Evolutionary conservation across 2,113 vertebrate genomes (phyloP), one percentile per base, ranked within the genome.

Genomic region (Limanda limanda): DNA sequence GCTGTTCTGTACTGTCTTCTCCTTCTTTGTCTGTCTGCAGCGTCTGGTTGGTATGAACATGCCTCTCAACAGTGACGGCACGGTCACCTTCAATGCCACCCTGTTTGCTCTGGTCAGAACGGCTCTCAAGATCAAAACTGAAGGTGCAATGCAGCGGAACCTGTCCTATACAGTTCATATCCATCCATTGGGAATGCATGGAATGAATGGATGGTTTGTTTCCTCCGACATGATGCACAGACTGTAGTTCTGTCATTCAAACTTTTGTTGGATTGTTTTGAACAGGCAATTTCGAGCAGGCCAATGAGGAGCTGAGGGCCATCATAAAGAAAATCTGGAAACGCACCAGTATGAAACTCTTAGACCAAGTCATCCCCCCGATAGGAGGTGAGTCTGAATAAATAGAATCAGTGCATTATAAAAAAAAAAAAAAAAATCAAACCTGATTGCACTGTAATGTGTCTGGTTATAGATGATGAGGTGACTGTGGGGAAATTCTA

Each of bases 301-400:
- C 97, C 71, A 99, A 99, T 0, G 98, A 99, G 92, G 98, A 99
- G 88, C 93, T 99, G 76, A 93, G 98, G 91, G 88, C 96, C 66
- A 99, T 99, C 42, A 98, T 99, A 35, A 99, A 99, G 91, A 93
- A 96, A 74, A 99, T 99, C 90, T 99, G 98, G 98, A 99, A 99
- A 87, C 94, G 98, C 82, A 99, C 97, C 0, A 99, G 98, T 79
- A 99, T 99, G 98, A 99, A 99, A 83, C 95, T 99, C 1, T 83
- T 99, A 68, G 98, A 99, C 91, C 98, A 99, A 89, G 97, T 99
- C 84, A 99, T 99, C 78, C 98, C 98, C 3, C 97, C 98, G 0
- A 98, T 99, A 56, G 98, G 98, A 95, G 98, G 98, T 96, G 54
- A 74, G 92, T 59, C 14, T 40, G 0, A 17, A 27, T 10, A 13